A percentile compares a stretch with the other conserved stretches of the same genome.
phyloP scores from a whole-genome alignment of 2,797 vertebrate species.

The Xiphophorus birchmanni region DNA sequence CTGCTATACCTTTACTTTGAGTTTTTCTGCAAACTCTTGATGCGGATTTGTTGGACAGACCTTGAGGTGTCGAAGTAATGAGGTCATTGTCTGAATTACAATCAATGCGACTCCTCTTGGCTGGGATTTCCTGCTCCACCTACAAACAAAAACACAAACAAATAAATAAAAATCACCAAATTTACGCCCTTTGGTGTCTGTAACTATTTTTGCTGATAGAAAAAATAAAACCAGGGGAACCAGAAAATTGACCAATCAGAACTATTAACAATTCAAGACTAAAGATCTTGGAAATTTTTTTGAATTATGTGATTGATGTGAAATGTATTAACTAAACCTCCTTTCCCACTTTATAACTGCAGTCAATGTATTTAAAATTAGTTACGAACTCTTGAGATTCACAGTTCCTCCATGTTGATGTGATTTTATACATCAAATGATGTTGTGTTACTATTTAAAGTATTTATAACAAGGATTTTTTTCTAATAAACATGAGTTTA shows the following conservation, averaged over 20 bases:
- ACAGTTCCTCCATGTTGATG: background rate
- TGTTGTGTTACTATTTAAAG: background rate
- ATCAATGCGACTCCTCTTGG: slow-evolving; percentile 93
- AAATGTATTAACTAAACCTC: background rate
- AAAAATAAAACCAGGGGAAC: background rate
- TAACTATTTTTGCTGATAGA: too few species aligned
- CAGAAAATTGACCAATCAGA: background rate
- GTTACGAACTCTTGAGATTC: background rate
- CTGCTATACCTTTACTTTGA: slow-evolving; percentile 89
- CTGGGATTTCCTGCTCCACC: slow-evolving; percentile 95
- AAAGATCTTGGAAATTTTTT: background rate
- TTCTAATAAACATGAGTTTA: background rate
- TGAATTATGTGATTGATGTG: background rate
- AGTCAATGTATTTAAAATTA: background rate
- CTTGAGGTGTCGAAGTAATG: slow-evolving; percentile 93
- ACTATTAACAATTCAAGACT: too few species aligned
- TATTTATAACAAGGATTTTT: background rate
- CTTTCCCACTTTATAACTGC: background rate
- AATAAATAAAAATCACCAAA: background rate
- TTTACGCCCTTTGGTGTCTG: background rate
- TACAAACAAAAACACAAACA: slow-evolving; percentile 63
- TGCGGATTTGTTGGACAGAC: slow-evolving; percentile 88
- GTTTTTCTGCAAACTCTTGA: slow-evolving; percentile 92
- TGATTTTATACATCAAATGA: background rate
- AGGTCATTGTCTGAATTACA: slow-evolving; percentile 89